These are phyloP conservation scores for Notoglanidium macrostoma DNA, from an alignment of 2,797 vertebrate species.

Conservation along the genomic window DNA sequence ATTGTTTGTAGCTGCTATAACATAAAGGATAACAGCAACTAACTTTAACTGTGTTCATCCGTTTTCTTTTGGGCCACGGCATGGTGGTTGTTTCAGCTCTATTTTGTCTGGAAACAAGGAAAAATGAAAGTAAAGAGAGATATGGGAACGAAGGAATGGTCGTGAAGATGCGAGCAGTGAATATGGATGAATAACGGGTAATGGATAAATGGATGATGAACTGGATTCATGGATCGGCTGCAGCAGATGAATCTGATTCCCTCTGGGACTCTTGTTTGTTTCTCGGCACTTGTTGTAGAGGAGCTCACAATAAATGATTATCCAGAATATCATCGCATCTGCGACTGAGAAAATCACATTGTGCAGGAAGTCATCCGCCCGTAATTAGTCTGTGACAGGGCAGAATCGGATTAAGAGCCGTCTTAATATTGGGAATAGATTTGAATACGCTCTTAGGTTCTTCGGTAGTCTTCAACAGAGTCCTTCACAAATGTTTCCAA, in stretches of 20 bases:
- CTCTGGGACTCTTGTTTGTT: not conserved
- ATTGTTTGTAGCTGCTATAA: not conserved
- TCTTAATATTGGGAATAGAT: too few species aligned
- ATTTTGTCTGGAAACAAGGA: not conserved
- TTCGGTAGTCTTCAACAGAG: not conserved
- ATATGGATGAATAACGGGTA: too few species aligned
- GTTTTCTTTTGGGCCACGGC: not conserved
- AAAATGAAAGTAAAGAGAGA: not conserved
- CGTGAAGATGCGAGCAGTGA: not conserved
- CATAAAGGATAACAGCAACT: not conserved
- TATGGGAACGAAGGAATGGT: not conserved
- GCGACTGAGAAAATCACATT: not conserved
- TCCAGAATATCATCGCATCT: not conserved
- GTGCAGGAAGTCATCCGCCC: not conserved
- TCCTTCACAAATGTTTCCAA: not conserved
- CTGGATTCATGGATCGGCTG: not conserved
- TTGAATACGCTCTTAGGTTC: not conserved
- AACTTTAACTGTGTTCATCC: not conserved
- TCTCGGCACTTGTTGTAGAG: not conserved
- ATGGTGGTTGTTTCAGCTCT: not conserved
- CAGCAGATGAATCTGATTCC: not conserved
- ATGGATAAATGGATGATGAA: not conserved
- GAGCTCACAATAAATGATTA: not conserved
- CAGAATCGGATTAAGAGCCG: too few species aligned
- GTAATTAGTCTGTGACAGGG: not conserved